These are phyloP conservation scores for Polia nebulosa DNA, from an alignment of 2,888 invertebrate genomes.

Conservation along the genomic window DNA sequence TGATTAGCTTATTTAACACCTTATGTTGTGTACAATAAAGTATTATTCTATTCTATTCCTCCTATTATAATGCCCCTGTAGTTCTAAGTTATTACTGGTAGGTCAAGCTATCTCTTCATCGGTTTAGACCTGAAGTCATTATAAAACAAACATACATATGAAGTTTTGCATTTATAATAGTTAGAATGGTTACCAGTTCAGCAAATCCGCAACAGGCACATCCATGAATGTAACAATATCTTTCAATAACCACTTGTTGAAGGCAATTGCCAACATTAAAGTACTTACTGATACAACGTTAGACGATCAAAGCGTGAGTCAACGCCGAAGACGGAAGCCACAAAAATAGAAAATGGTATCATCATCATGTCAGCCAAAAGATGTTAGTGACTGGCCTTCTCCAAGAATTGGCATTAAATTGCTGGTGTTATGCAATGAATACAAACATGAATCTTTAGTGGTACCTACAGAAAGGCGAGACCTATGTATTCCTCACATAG, in stretches of 20 bases:
- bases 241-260: constrained; percentile 35
- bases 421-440: neutral
- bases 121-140: neutral
- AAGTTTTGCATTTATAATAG: constrained; percentile 3
- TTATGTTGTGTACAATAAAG: too few relatives aligned
- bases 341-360: neutral
- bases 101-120: neutral
- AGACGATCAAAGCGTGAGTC: neutral
- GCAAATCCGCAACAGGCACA: neutral
- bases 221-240: constrained; percentile 11
- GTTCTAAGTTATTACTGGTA: neutral
- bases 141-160: neutral
- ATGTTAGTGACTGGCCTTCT: neutral
- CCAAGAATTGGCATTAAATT: neutral
- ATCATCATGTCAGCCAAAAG: neutral
- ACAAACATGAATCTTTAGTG: neutral
- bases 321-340: neutral
- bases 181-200: neutral
- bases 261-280: constrained; percentile 1
- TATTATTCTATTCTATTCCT: too few relatives aligned
- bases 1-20: too few relatives aligned
- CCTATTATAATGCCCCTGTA: too few relatives aligned
- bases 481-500: neutral
- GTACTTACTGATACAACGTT: constrained; percentile 1
- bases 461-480: neutral